Evolutionary conservation across 2,113 vertebrate genomes (phyloP).

Genomic region (Leuciscus idus): DNA sequence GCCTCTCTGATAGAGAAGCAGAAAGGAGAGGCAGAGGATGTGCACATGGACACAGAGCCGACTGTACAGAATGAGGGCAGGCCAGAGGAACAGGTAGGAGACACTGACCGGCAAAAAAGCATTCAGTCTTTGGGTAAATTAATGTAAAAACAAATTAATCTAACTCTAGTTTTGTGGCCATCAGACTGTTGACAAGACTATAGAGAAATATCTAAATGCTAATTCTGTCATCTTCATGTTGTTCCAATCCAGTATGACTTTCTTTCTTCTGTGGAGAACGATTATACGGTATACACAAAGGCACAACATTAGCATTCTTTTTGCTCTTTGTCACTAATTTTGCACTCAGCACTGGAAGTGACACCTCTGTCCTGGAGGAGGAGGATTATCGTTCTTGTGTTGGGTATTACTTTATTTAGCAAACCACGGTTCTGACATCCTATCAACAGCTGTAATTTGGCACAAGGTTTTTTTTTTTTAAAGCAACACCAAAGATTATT

Average conservation of each 20-base stretch:
- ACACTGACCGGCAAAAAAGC: background rate
- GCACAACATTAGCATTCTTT: background rate
- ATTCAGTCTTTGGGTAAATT: background rate
- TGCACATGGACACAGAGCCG: constrained; percentile 86
- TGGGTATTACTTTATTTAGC: background rate
- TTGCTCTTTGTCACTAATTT: background rate
- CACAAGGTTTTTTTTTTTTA: background rate
- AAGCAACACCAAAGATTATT: no score
- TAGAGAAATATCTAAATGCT: background rate
- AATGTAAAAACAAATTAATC: background rate
- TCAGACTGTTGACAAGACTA: background rate
- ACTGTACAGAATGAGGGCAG: constrained; percentile 83
- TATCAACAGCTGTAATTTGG: background rate
- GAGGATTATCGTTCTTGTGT: background rate
- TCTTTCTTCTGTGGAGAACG: background rate
- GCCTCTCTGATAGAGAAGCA: constrained; percentile 91
- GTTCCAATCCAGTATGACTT: background rate
- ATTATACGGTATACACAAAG: background rate
- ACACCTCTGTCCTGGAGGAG: constrained; percentile 5
- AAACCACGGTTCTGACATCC: background rate
- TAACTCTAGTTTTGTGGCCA: background rate
- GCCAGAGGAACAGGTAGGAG: constrained; percentile 84
- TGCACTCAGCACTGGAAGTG: background rate
- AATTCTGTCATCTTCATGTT: background rate
- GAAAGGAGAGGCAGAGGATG: constrained; percentile 79